Evolutionary conservation across 2,113 vertebrate genomes (phyloP), one percentile per base, ranked within the genome.

Genomic region (Callopanchax toddi): DNA sequence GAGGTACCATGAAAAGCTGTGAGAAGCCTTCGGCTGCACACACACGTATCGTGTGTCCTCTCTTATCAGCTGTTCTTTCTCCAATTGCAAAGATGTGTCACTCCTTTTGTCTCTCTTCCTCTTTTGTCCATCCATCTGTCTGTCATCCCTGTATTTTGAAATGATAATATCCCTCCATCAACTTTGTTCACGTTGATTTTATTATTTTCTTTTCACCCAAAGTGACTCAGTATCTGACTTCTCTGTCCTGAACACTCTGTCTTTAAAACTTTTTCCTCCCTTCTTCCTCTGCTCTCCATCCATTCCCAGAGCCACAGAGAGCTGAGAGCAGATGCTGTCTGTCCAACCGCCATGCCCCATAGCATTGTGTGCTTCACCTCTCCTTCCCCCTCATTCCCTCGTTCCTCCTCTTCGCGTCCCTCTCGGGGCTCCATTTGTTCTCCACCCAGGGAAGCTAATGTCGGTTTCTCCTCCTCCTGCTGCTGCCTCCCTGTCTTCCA

Each of bases 51-150:
- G 88, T 92, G 91, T 96, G 93, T 95, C 95, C 94, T 92, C 94
- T 92, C 94, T 95, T 95, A 94, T 95, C 95, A 94, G 93, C 94
- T 95, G 94, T 93, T 95, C 92, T 92, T 92, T 96, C 95, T 97
- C 92, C 93, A 93, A 85, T 93, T 89, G 62, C 71, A 86, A 80
- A 84, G 77, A 87, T 32, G 69, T 93, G 93, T 94, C 93, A 92
- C 89, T 91, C 89, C 94, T 95, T 95, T 94, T 95, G 93, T 83
- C 67, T 78, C 65, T 67, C 59, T 67, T 75, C 65, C 46, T 91
- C 92, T 93, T 93, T 94, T 95, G 92, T 94, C 39, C 26, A 55
- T 77, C 78, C 91, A 92, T 94, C 91, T 90, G 85, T 79, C 79
- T 85, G 67, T 76, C 82, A 76, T 71, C 93, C 88, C 91, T 90